Evolutionary conservation across 2,113 vertebrate species (phyloP).

Genomic region (Sceloporus tristichus): DNA sequence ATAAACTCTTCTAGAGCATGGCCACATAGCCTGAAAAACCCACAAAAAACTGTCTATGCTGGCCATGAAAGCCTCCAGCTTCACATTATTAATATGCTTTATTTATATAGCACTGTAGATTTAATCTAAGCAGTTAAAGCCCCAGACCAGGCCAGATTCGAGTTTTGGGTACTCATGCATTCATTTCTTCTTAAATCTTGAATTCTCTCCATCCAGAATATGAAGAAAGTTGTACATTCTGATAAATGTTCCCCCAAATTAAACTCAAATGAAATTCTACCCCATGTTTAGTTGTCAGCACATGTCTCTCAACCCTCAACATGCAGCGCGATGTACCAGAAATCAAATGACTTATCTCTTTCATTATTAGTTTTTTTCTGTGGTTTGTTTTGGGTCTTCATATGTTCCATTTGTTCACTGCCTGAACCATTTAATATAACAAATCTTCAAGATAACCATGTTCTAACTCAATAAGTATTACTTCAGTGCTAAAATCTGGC

Average conservation of each 20-base stretch:
- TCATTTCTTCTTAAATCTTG: no score
- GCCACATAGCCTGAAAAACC: no score
- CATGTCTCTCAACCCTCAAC: background rate
- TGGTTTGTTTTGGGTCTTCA: background rate
- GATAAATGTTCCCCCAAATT: background rate
- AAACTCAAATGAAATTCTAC: background rate
- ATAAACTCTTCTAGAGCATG: no score
- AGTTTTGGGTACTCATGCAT: no score
- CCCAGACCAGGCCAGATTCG: no score
- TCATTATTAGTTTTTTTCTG: background rate
- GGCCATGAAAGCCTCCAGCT: no score
- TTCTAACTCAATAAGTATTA: background rate
- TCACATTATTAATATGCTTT: no score
- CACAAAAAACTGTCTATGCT: no score
- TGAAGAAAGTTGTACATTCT: background rate
- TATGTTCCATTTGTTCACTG: constrained; percentile 7
- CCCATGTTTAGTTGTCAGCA: background rate
- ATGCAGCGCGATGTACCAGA: background rate
- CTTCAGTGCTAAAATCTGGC: background rate
- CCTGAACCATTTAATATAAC: background rate
- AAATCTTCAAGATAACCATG: background rate
- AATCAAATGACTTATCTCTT: background rate
- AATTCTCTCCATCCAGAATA: no score
- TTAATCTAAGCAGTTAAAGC: no score
- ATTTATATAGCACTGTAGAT: no score